These are phyloP conservation scores for Synergus itoensis DNA, from an alignment of 2,888 invertebrate species.

Conservation along the genomic window DNA sequence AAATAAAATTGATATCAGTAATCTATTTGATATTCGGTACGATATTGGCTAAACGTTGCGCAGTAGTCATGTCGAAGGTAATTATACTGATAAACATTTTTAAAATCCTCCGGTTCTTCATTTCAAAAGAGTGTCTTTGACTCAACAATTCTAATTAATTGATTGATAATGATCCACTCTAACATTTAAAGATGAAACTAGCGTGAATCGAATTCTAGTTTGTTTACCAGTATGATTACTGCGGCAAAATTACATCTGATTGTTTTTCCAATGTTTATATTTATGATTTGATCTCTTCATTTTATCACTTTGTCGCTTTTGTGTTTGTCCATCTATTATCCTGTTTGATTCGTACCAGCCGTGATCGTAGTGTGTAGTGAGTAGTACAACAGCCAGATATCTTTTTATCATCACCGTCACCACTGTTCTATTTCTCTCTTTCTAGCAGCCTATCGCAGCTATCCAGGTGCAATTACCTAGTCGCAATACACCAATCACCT, in stretches of 20 bases:
- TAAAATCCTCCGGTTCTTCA: neutral
- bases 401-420: constrained; percentile 76
- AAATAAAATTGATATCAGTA: neutral
- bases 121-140: neutral
- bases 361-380: constrained; percentile 76
- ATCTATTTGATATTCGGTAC: constrained; percentile 1
- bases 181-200: neutral
- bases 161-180: neutral
- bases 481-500: constrained; percentile 76
- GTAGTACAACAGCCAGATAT: constrained; percentile 75
- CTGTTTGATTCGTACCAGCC: constrained; percentile 70
- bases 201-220: neutral
- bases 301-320: constrained; percentile 74
- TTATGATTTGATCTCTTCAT: constrained; percentile 46
- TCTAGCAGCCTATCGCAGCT: constrained; percentile 78
- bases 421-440: constrained; percentile 78
- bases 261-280: constrained; percentile 33
- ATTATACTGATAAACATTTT: constrained; percentile 52
- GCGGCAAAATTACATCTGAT: constrained; percentile 13
- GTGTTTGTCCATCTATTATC: constrained; percentile 71
- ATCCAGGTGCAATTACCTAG: constrained; percentile 77
- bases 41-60: constrained; percentile 76
- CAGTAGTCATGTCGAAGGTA: constrained; percentile 71
- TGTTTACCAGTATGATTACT: constrained; percentile 34
- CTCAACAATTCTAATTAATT: neutral